These are phyloP conservation scores for Calephelis nemesis DNA, from an alignment of 1,140 invertebrate species.

Conservation along the genomic window DNA sequence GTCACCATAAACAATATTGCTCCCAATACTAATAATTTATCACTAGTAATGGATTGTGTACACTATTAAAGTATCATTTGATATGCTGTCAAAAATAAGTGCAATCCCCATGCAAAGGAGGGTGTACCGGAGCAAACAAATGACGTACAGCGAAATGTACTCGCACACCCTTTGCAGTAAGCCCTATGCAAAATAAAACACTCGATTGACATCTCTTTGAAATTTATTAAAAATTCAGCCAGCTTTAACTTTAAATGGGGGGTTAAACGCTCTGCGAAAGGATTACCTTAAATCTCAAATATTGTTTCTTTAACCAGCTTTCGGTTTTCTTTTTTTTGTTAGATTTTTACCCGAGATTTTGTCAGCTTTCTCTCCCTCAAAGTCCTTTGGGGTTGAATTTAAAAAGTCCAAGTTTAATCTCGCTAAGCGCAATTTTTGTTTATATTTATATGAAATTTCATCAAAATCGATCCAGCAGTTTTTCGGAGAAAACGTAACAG, in stretches of 20 bases:
- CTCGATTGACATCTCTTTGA: constrained; percentile 77
- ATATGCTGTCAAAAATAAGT: constrained; percentile 73
- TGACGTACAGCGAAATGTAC: constrained; percentile 79
- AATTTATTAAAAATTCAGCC: constrained; percentile 78
- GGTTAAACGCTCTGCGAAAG: constrained; percentile 73
- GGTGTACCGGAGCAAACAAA: constrained; percentile 66
- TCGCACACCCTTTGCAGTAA: constrained; percentile 67
- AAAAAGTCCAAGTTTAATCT: no score
- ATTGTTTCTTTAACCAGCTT: constrained; percentile 11
- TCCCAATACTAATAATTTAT: constrained; percentile 13
- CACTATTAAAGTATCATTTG: constrained; percentile 70
- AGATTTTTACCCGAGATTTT: background rate
- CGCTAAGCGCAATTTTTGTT: no score
- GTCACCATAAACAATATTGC: constrained; percentile 15
- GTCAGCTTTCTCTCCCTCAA: no score
- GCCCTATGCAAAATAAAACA: constrained; percentile 78
- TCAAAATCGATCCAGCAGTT: no score
- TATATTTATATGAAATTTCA: no score
- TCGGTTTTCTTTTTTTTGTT: background rate
- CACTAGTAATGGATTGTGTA: constrained; percentile 43
- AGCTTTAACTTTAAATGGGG: constrained; percentile 73
- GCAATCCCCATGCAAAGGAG: constrained; percentile 53
- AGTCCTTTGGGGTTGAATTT: no score
- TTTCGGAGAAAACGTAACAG: no score
- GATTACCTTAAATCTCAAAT: constrained; percentile 57